phyloP scores from a whole-genome alignment of 2,888 invertebrate species.

The Sphecodes monilicornis region DNA sequence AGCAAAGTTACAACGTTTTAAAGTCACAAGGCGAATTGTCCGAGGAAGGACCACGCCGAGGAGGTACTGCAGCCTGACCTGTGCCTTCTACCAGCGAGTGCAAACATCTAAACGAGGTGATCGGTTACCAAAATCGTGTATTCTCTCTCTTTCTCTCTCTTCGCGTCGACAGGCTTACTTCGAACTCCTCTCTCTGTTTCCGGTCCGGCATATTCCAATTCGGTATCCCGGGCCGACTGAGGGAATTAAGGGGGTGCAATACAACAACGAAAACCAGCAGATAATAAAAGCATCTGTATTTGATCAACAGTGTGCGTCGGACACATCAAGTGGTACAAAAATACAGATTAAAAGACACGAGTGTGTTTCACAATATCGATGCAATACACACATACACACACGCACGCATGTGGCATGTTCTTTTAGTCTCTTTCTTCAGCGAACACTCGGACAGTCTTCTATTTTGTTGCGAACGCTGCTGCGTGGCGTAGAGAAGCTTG shows the following conservation, averaged over 20 bases:
- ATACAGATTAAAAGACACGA: constrained; percentile 59
- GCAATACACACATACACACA: constrained; percentile 30
- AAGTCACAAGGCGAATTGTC: not conserved
- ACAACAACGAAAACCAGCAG: constrained; percentile 61
- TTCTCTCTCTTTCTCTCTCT: constrained; percentile 30
- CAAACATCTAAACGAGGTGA: constrained; percentile 71
- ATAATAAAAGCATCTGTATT: constrained; percentile 71
- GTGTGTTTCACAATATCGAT: constrained; percentile 27
- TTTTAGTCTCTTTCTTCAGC: constrained; percentile 19
- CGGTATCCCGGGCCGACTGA: constrained; percentile 13
- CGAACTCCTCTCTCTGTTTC: constrained; percentile 10
- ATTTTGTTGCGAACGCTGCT: constrained; percentile 26
- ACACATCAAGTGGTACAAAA: constrained; percentile 68
- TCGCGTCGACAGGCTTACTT: constrained; percentile 64
- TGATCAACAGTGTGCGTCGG: constrained; percentile 58
- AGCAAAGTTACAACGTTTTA: not conserved
- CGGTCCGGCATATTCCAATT: not conserved
- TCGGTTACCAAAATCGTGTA: constrained; percentile 44
- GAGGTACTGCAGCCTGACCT: constrained; percentile 69
- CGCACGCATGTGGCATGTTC: not conserved
- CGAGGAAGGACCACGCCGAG: constrained; percentile 72
- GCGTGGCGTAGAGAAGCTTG: constrained; percentile 31
- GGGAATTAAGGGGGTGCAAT: constrained; percentile 58
- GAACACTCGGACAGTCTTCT: constrained; percentile 18
- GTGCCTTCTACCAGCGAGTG: constrained; percentile 81